Evolutionary conservation across 1,140 invertebrate species (phyloP).

Genomic region (Galendromus occidentalis): DNA sequence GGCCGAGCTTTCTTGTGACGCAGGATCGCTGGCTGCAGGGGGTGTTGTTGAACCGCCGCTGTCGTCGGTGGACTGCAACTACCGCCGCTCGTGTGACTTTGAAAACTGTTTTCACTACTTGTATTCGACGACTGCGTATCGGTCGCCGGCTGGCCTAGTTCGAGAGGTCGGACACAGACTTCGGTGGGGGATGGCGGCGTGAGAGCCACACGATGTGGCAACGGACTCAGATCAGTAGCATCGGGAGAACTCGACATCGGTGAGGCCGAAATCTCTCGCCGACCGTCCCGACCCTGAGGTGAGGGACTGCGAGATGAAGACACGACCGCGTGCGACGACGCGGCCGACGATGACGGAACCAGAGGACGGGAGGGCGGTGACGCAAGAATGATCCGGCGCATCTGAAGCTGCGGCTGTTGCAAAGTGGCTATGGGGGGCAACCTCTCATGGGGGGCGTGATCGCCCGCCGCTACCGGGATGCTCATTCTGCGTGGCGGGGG

Average conservation of each 20-base stretch:
- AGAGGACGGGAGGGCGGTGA: neutral
- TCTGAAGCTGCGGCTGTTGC: neutral
- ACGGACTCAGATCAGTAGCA: neutral
- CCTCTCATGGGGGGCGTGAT: neutral
- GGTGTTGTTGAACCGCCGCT: neutral
- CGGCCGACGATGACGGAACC: neutral
- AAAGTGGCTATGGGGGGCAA: neutral
- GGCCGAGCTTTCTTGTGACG: slow-evolving; percentile 4
- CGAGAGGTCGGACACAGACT: neutral
- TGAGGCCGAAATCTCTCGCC: neutral
- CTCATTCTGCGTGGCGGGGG: no score
- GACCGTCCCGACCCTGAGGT: neutral
- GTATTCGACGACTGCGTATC: neutral
- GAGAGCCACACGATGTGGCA: neutral
- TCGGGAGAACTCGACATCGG: neutral
- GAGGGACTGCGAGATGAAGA: no score
- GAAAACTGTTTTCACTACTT: neutral
- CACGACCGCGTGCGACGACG: no score
- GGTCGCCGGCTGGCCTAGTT: neutral
- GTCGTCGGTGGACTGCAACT: neutral
- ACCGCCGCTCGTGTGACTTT: neutral
- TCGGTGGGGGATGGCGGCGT: neutral
- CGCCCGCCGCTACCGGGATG: no score
- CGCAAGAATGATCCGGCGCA: neutral
- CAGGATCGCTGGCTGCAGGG: slow-evolving; percentile 7